phyloP scores from a whole-genome alignment of 1,140 invertebrate species.

The Drosophila tropicalis region DNA sequence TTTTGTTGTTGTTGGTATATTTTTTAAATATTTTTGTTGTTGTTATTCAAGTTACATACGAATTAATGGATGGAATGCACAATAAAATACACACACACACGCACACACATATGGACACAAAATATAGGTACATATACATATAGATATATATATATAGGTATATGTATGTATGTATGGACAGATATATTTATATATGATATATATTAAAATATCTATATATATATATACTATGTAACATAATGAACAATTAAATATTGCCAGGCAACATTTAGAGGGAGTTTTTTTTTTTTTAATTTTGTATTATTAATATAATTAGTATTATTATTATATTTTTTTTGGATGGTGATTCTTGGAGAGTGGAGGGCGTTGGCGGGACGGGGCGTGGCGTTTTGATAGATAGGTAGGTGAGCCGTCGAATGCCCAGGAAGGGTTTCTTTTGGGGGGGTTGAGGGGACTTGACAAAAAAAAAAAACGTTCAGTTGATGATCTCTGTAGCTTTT shows the following conservation, averaged over 20 bases:
- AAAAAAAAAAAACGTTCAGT: no score
- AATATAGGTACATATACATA: slow-evolving; percentile 56
- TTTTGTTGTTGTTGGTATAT: slow-evolving; percentile 15
- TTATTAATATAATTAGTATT: no score
- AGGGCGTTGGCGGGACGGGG: slow-evolving; percentile 11
- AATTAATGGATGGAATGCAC: slow-evolving; percentile 75
- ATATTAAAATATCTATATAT: slow-evolving; percentile 46
- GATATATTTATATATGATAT: slow-evolving; percentile 34
- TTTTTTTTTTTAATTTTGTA: no score
- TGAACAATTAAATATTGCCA: slow-evolving; percentile 58
- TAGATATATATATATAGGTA: slow-evolving; percentile 50
- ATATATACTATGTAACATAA: slow-evolving; percentile 39
- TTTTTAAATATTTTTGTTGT: neutral
- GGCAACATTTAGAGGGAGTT: slow-evolving; percentile 35
- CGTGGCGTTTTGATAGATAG: neutral
- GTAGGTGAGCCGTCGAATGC: neutral
- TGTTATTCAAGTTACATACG: slow-evolving; percentile 43
- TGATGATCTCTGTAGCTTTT: slow-evolving; percentile 15
- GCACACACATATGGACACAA: slow-evolving; percentile 49
- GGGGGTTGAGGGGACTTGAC: slow-evolving; percentile 45
- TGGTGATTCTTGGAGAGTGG: slow-evolving; percentile 11
- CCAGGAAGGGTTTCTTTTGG: slow-evolving; percentile 29
- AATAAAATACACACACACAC: slow-evolving; percentile 59
- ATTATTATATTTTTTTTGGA: neutral
- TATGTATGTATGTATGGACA: slow-evolving; percentile 13